Base-by-base conservation (phyloP, 2,113 vertebrate species). In the Galbula dea region DNA sequence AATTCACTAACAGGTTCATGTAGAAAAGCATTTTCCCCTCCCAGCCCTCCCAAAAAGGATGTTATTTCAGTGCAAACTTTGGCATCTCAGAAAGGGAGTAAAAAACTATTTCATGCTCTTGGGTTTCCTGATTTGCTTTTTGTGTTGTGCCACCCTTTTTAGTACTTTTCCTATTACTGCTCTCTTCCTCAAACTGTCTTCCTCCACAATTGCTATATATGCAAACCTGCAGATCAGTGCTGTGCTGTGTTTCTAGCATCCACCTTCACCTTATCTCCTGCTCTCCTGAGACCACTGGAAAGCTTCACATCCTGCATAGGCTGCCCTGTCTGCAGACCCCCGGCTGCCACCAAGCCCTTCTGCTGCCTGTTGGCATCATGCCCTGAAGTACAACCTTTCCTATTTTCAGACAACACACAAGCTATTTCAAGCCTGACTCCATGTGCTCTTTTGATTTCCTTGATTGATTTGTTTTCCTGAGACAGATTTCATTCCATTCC, bases 301-400 rank as follows among this genome's bases (percentile, higher is more conserved):
- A 23, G 46, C 45, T 57, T 32, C 0, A 0, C 18, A 0, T 72
- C 24, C 36, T 3, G 15, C 0, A 2, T 6, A 20, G 55, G 77
- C 46, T 34, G 2, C 54, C 0, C 0, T 7, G 43, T 36, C 36
- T 66, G 43, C 77, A 34, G 45, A n/a, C 9, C 16, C 57, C 62
- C 2, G 0, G 52, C 87, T 65, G 20, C 15, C 0, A 7, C 14
- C 2, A 0, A 23, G 24, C 0, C 0, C 32, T 67, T 30, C 66
- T 67, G 46, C 83, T 39, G 39, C 48, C 55, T 21, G 8, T 59
- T 14, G 54, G 82, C 41, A 3, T 66, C n/a, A 0, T 22, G 63
- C 59, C 63, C 68, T 18, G 32, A 37, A 29, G 43, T 13, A 39
- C 32, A 36, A 2, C n/a, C 57, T 11, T 19, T 7, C 41, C 49